These are phyloP conservation scores for Reticulitermes speratus DNA, from an alignment of 1,140 invertebrate genomes.

Conservation along the genomic window DNA sequence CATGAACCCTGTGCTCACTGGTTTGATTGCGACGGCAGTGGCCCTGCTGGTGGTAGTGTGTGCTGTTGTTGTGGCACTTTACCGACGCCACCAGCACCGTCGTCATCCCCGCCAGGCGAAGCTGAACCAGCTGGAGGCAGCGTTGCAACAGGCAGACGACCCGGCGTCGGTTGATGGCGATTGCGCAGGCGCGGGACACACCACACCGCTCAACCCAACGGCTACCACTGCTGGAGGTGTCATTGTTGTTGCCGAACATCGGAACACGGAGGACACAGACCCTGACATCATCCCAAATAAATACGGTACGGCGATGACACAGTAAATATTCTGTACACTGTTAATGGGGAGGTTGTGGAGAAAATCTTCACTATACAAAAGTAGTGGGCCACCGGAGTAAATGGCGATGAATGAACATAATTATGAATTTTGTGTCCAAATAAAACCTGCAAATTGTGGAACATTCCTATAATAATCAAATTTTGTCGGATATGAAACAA, in stretches of 20 bases:
- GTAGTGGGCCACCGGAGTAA: too few species aligned
- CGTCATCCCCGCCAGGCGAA: conserved; percentile 21
- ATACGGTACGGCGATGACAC: conserved; percentile 64
- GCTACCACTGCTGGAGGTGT: conserved; percentile 42
- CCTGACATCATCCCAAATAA: conserved; percentile 83
- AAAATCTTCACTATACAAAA: too few species aligned
- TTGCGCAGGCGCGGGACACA: conserved; percentile 38
- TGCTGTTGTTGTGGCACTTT: conserved; percentile 67
- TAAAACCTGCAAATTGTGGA: too few species aligned
- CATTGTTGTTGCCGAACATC: background rate
- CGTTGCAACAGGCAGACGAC: background rate
- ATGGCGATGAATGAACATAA: too few species aligned
- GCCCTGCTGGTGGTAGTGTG: conserved; percentile 68
- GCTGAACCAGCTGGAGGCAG: background rate
- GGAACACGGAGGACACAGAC: conserved; percentile 60
- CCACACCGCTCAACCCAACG: conserved; percentile 44
- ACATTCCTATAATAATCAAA: too few species aligned
- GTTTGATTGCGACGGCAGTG: conserved; percentile 67
- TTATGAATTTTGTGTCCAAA: too few species aligned
- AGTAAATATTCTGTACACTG: background rate
- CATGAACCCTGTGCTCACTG: conserved; percentile 69
- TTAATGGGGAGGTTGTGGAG: too few species aligned
- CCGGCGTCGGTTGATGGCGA: conserved; percentile 33
- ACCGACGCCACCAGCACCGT: conserved; percentile 53
- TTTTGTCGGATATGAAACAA: too few species aligned